Evolutionary conservation across 2,888 invertebrate genomes (phyloP).

Genomic region (Drosophila birchii): DNA sequence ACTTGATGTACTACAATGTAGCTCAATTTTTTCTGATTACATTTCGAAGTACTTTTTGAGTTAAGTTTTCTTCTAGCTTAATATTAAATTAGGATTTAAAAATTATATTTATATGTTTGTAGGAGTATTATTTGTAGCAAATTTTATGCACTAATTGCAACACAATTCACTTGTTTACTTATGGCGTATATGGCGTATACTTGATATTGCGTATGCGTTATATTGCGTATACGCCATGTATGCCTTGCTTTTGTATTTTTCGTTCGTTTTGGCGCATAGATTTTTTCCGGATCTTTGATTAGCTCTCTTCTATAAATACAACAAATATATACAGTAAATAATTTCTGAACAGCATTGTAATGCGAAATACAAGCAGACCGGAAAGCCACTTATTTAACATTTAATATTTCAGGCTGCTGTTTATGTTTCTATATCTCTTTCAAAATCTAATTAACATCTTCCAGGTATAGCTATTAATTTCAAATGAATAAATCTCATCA

Average conservation of each 20-base stretch:
- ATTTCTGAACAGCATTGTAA: neutral
- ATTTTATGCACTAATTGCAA: neutral
- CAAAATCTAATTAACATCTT: neutral
- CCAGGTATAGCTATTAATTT: neutral
- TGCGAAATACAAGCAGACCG: neutral
- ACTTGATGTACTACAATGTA: neutral
- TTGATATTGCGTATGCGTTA: conserved; percentile 3
- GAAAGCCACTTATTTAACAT: neutral
- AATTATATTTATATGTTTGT: too few relatives aligned
- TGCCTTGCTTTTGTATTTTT: conserved; percentile 6
- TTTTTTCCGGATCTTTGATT: conserved; percentile 4
- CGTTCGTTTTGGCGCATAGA: neutral
- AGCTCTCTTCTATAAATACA: conserved; percentile 33
- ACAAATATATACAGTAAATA: conserved; percentile 13
- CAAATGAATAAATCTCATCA: too few relatives aligned
- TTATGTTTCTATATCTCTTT: neutral
- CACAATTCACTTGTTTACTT: conserved; percentile 3
- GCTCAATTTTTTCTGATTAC: neutral
- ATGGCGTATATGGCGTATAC: conserved; percentile 4
- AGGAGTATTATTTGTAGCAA: neutral
- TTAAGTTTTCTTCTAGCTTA: neutral
- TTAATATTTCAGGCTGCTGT: neutral
- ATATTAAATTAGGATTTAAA: neutral
- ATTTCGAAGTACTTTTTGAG: neutral
- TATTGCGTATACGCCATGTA: conserved; percentile 1